Percentiles rank a stretch among this genome's conserved stretches.
These are phyloP conservation scores for Pangasius sanitwongsei DNA, from an alignment of 2,797 vertebrate species.

Conservation along the genomic window DNA sequence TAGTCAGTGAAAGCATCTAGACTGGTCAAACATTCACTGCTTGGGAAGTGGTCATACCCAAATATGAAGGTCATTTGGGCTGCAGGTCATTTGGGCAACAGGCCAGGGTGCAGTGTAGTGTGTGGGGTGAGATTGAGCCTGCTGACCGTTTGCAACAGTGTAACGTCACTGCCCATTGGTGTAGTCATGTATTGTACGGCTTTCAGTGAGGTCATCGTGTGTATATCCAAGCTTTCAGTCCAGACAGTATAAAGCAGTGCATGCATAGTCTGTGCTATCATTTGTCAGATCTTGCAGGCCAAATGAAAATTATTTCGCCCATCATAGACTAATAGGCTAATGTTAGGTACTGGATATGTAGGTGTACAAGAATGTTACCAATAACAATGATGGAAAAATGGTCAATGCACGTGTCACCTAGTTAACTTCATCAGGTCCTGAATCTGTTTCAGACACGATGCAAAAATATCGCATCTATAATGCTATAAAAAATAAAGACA, in stretches of 20 bases:
- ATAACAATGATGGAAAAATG: not conserved
- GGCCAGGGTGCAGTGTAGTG: not conserved
- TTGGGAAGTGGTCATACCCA: not conserved
- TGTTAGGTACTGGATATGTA: no score
- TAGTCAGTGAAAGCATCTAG: not conserved
- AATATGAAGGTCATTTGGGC: conserved; percentile 4
- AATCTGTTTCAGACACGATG: not conserved
- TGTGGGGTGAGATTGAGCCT: not conserved
- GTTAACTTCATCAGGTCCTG: not conserved
- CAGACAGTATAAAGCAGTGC: conserved; percentile 33
- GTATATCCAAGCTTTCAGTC: conserved; percentile 32
- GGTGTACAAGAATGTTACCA: no score
- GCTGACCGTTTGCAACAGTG: not conserved
- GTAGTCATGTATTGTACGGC: not conserved
- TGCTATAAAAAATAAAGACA: not conserved
- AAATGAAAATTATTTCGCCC: conserved; percentile 36
- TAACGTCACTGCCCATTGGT: not conserved
- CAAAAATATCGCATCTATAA: not conserved
- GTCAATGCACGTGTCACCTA: not conserved
- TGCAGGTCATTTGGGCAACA: not conserved
- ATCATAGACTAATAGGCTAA: no score
- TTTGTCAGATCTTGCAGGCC: not conserved
- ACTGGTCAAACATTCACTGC: conserved; percentile 11
- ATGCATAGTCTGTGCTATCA: not conserved
- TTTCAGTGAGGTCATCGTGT: conserved; percentile 43